These are phyloP conservation scores for Aplochiton taeniatus DNA, from an alignment of 2,797 vertebrate genomes.

Conservation along the genomic window DNA sequence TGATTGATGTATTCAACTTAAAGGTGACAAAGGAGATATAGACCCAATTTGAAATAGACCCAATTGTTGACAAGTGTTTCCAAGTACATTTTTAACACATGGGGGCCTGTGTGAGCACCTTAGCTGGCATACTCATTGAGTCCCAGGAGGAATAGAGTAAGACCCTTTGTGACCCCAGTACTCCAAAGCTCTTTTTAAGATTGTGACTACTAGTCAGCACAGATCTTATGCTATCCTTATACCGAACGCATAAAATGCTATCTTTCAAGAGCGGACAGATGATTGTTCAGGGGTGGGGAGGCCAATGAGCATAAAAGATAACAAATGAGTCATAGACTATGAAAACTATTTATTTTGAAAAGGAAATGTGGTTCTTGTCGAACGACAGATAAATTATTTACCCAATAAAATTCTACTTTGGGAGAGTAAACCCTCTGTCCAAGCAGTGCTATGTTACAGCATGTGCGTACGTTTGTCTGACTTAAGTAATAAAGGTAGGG, in stretches of 20 bases:
- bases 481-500: slow-evolving; percentile 17
- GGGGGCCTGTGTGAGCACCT: slow-evolving; percentile 24
- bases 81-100: slow-evolving; percentile 38
- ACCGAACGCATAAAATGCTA: too few relatives aligned
- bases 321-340: too few relatives aligned
- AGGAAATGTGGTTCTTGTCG: too few relatives aligned
- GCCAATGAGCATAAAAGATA: too few relatives aligned
- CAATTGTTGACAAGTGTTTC: slow-evolving; percentile 32
- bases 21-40: slow-evolving; percentile 14
- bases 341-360: too few relatives aligned
- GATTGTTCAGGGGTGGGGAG: too few relatives aligned
- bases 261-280: too few relatives aligned
- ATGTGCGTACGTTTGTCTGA: neutral
- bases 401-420: too few relatives aligned
- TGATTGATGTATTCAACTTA: slow-evolving; percentile 51
- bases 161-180: slow-evolving; percentile 28
- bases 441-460: neutral
- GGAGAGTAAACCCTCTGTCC: neutral
- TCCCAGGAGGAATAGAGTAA: slow-evolving; percentile 12
- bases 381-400: too few relatives aligned
- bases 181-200: slow-evolving; percentile 16
- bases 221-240: neutral
- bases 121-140: slow-evolving; percentile 28
- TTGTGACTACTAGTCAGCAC: neutral
- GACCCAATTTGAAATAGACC: slow-evolving; percentile 40